Percentiles rank a stretch among this genome's conserved stretches.
phyloP scores from a whole-genome alignment of 2,797 vertebrate genomes.

The Steatocranus sp. region DNA sequence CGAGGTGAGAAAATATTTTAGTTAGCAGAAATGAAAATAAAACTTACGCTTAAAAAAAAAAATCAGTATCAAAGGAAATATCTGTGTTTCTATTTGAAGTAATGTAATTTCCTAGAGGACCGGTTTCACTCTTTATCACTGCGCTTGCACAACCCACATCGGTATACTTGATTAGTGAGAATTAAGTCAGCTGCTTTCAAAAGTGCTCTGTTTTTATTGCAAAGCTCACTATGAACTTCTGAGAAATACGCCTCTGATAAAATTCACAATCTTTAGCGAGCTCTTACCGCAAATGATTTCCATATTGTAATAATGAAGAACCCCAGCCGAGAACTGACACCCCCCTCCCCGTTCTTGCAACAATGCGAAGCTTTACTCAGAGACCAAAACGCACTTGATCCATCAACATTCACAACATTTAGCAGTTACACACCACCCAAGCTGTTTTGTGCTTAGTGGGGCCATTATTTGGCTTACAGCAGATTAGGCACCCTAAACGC shows the following conservation, averaged over 20 bases:
- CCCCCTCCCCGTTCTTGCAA: not conserved
- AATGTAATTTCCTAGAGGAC: not conserved
- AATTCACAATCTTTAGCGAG: not conserved
- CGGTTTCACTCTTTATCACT: not conserved
- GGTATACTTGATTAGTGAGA: not conserved
- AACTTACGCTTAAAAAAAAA: not conserved
- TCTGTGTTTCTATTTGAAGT: not conserved
- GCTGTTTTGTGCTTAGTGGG: not conserved
- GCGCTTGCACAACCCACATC: rapidly evolving
- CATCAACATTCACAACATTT: not conserved
- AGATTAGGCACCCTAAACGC: not conserved
- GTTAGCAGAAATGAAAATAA: not conserved
- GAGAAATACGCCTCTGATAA: not conserved
- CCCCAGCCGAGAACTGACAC: not conserved
- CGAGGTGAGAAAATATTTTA: not conserved
- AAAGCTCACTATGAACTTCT: not conserved
- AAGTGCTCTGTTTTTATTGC: not conserved
- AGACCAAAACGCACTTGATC: not conserved
- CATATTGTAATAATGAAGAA: not conserved
- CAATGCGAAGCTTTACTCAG: not conserved
- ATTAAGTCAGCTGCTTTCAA: not conserved
- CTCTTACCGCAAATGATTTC: not conserved
- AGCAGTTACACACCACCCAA: not conserved
- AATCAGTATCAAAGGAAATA: not conserved
- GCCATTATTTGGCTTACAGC: not conserved